phyloP scores from a whole-genome alignment of 1,140 invertebrate genomes.

The Venustaconcha ellipsiformis region DNA sequence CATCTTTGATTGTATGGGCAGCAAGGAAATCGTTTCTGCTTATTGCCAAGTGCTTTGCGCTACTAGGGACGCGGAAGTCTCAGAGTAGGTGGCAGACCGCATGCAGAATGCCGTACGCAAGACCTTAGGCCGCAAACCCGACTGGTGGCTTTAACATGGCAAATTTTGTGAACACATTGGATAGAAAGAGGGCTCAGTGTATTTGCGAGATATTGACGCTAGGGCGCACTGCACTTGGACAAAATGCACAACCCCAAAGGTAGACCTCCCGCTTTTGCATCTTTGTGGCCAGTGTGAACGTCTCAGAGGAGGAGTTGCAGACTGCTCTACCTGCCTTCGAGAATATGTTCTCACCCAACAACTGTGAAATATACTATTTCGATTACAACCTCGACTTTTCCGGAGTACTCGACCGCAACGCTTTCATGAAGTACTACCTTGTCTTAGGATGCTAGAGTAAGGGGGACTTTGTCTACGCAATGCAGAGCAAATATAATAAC shows the following conservation, averaged over 20 bases:
- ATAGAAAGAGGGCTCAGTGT: not conserved
- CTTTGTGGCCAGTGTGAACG: not conserved
- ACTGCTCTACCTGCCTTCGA: not conserved
- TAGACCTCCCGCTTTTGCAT: not conserved
- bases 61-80: no score
- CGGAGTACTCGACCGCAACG: not conserved
- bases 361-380: not conserved
- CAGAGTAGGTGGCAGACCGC: no score
- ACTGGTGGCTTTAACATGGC: not conserved
- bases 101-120: no score
- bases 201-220: not conserved
- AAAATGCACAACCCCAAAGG: no score
- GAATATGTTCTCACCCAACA: not conserved
- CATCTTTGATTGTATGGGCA: no score
- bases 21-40: no score
- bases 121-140: no score
- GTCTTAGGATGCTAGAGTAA: not conserved
- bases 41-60: no score
- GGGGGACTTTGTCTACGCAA: not conserved
- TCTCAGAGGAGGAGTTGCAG: not conserved
- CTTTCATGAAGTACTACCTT: not conserved
- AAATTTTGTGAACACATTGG: not conserved
- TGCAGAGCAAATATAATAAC: not conserved
- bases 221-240: not conserved
- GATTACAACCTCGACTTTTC: constrained; percentile 3